Conservation (phyloP, 2,888 invertebrate genomes). For the Rhamnusium bicolor region DNA sequence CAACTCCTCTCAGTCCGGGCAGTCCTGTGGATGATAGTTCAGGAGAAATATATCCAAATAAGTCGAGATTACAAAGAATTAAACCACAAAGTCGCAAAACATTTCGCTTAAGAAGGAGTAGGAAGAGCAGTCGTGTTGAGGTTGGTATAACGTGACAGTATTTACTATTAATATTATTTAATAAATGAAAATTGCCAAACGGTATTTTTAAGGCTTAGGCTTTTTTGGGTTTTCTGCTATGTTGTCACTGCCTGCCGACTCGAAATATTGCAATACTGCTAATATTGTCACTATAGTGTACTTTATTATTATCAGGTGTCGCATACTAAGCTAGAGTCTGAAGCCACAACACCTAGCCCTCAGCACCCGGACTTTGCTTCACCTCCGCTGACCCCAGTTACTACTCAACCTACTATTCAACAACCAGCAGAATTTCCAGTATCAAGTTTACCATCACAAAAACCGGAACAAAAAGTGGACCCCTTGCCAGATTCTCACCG, state of each 20-base stretch:
- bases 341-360: constrained; percentile 53
- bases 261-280: neutral
- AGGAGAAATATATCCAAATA: constrained; percentile 73
- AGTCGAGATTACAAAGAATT: constrained; percentile 88
- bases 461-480: constrained; percentile 35
- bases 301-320: constrained; percentile 70
- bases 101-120: constrained; percentile 88
- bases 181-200: too few species aligned
- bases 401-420: constrained; percentile 54
- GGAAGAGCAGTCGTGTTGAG: constrained; percentile 79
- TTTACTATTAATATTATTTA: too few species aligned
- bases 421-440: constrained; percentile 26
- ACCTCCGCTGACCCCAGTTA: constrained; percentile 53
- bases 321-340: constrained; percentile 72
- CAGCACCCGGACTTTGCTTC: constrained; percentile 55
- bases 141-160: constrained; percentile 68
- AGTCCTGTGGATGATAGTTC: constrained; percentile 81
- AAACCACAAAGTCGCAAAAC: constrained; percentile 96
- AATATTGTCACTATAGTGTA: too few species aligned
- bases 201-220: too few species aligned
- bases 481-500: constrained; percentile 63
- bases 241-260: too few species aligned
- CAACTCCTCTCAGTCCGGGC: constrained; percentile 83
- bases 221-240: too few species aligned
- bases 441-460: neutral